Evolutionary conservation across 1,140 invertebrate genomes (phyloP).

Genomic region (Sminthurinus signatus): DNA sequence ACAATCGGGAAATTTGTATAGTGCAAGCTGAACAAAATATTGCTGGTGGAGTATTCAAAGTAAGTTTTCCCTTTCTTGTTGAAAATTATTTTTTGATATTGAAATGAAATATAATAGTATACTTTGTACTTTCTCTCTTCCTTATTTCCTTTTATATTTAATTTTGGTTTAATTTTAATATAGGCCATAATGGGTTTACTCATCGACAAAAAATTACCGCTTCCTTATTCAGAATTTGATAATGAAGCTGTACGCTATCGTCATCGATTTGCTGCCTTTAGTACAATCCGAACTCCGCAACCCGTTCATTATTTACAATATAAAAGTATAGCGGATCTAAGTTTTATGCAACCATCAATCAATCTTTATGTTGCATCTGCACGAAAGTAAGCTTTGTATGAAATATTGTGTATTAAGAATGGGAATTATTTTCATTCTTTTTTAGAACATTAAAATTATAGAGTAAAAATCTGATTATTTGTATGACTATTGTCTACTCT

Average conservation of each 20-base stretch:
- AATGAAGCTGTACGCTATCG: conserved; percentile 90
- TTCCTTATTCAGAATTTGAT: conserved; percentile 81
- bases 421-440: too few species aligned
- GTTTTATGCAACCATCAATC: conserved; percentile 45
- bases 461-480: too few species aligned
- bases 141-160: neutral
- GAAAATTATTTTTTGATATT: conserved; percentile 1
- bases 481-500: too few species aligned
- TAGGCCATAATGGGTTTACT: conserved; percentile 67
- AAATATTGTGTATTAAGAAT: too few species aligned
- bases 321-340: conserved; percentile 48
- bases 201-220: conserved; percentile 61
- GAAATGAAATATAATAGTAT: neutral
- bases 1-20: conserved; percentile 72
- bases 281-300: conserved; percentile 76
- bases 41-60: conserved; percentile 92
- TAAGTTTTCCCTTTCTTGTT: conserved; percentile 45
- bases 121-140: neutral
- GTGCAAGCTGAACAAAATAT: conserved; percentile 87
- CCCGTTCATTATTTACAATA: conserved; percentile 83
- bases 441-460: too few species aligned
- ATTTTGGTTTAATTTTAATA: conserved; percentile 29
- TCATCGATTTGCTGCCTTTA: conserved; percentile 85
- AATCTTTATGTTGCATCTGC: conserved; percentile 71
- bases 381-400: conserved; percentile 50